A percentile compares a stretch with the other conserved stretches of the same genome.
Conservation (phyloP, 2,113 vertebrate genomes). For the Myrmecobius fasciatus region DNA sequence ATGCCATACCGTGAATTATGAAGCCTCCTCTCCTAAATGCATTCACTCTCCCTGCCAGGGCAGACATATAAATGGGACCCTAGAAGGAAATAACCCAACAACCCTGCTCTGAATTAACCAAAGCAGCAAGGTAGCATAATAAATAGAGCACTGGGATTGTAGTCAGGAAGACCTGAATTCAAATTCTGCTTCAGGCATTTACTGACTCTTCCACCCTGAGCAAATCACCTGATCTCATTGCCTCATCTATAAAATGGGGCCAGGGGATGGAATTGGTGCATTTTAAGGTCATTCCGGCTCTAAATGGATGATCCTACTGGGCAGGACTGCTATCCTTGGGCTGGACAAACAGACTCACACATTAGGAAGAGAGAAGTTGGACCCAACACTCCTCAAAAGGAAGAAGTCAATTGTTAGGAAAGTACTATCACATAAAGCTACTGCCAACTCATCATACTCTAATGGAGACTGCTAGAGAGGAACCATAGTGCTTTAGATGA, state of each 20-base stretch:
- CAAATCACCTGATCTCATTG: neutral
- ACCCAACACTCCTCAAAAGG: neutral
- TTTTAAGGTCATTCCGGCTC: neutral
- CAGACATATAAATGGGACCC: neutral
- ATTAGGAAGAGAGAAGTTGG: neutral
- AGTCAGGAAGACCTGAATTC: neutral
- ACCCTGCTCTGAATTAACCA: neutral
- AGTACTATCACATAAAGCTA: neutral
- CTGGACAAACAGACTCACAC: neutral
- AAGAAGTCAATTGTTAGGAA: neutral
- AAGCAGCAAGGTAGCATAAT: neutral
- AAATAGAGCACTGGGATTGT: neutral
- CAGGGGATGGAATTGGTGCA: neutral
- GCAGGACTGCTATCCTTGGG: neutral
- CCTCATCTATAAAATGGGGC: neutral
- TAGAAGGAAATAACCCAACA: neutral
- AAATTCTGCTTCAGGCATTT: neutral
- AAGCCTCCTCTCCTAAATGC: neutral
- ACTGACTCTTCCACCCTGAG: neutral
- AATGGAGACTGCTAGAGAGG: neutral
- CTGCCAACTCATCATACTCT: neutral
- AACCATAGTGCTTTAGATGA: neutral
- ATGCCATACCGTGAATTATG: neutral
- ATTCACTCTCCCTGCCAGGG: neutral
- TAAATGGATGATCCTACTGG: neutral